Conservation (phyloP, 2,797 vertebrate genomes). For the Cottoperca gobio region DNA sequence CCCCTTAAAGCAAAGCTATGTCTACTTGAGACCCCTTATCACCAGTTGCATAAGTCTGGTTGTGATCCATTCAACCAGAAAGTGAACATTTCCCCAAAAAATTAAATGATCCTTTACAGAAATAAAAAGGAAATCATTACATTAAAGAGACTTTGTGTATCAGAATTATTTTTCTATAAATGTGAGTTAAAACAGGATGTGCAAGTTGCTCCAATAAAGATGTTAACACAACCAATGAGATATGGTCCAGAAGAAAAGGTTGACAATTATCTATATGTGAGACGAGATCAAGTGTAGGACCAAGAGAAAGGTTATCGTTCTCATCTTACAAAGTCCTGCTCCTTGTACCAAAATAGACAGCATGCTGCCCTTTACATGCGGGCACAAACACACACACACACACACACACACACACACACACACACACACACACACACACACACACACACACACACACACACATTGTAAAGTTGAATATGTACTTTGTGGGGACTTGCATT, state of each 20-base stretch:
- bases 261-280: conserved; percentile 21
- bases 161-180: not conserved
- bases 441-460: not conserved
- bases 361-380: conserved; percentile 40
- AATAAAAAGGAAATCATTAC: not conserved
- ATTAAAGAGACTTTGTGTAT: not conserved
- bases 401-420: not conserved
- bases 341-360: conserved; percentile 75
- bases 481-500: not conserved
- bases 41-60: not conserved
- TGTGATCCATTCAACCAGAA: not conserved
- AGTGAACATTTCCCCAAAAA: not conserved
- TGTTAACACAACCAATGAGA: not conserved
- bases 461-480: not conserved
- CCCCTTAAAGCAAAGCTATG: not conserved
- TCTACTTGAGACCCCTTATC: not conserved
- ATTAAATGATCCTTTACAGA: not conserved
- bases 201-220: not conserved
- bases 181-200: not conserved
- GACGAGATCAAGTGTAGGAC: conserved; percentile 21
- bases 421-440: not conserved
- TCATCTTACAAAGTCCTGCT: conserved; percentile 72
- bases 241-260: not conserved
- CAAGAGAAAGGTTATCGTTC: conserved; percentile 70
- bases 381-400: conserved; percentile 12